A percentile compares a stretch with the other conserved stretches of the same genome.
These are phyloP conservation scores for Acanthosepion esculentum DNA, from an alignment of 2,888 invertebrate genomes.

Conservation along the genomic window DNA sequence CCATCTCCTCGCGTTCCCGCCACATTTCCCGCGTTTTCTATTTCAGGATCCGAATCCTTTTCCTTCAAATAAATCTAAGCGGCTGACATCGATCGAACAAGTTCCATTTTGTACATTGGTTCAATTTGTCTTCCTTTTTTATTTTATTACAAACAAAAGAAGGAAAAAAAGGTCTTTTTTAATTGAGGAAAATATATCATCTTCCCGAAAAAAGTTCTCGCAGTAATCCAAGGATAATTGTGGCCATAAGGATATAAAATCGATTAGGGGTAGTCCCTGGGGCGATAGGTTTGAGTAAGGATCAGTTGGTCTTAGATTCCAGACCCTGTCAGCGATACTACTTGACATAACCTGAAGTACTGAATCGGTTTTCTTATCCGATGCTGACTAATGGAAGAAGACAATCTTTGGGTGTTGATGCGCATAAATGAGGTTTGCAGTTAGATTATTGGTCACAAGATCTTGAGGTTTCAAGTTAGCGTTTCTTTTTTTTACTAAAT, in stretches of 20 bases:
- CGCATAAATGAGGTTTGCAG: background rate
- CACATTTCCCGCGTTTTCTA: slow-evolving; percentile 17
- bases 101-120: background rate
- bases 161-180: background rate
- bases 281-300: background rate
- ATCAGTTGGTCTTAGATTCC: background rate
- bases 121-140: background rate
- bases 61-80: background rate
- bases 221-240: slow-evolving; percentile 4
- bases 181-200: slow-evolving; percentile 21
- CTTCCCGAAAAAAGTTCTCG: background rate
- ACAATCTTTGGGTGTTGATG: background rate
- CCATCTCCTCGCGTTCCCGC: background rate
- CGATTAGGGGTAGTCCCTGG: background rate
- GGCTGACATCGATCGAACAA: slow-evolving; percentile 2
- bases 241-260: slow-evolving; percentile 9
- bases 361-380: background rate
- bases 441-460: too few species aligned
- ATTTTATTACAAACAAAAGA: slow-evolving; percentile 2
- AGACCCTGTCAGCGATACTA: background rate
- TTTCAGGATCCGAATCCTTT: slow-evolving; percentile 13
- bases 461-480: too few species aligned
- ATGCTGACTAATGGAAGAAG: background rate
- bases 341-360: background rate
- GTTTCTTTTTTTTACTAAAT: too few species aligned